Evolutionary conservation across 2,113 vertebrate species (phyloP).

Genomic region (Microcebus ravelobensis): DNA sequence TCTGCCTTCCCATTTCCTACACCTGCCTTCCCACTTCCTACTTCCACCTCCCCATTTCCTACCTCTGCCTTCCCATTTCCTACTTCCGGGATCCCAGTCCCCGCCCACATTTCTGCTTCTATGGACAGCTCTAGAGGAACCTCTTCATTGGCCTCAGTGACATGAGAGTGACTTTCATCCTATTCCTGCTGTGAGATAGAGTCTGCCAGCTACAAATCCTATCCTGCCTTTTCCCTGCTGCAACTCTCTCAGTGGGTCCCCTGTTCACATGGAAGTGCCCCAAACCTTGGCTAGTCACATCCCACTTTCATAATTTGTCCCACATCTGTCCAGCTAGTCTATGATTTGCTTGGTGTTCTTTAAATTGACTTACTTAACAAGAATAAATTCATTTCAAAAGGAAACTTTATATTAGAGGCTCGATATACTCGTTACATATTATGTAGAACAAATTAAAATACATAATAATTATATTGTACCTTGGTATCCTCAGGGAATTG

Average conservation of each 20-base stretch:
- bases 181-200: neutral
- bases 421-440: neutral
- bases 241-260: neutral
- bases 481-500: neutral
- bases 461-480: neutral
- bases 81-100: neutral
- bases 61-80: no score
- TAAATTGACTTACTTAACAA: neutral
- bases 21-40: neutral
- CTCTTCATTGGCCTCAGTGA: neutral
- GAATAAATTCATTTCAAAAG: neutral
- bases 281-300: neutral
- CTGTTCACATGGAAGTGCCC: neutral
- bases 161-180: neutral
- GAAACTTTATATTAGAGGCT: neutral
- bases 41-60: no score
- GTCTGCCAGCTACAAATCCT: neutral
- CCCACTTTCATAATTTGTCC: neutral
- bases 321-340: neutral
- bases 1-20: no score
- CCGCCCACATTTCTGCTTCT: neutral
- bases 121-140: neutral
- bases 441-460: neutral
- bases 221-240: neutral
- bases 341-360: neutral